These are phyloP conservation scores for Nesoenas mayeri DNA, from an alignment of 2,113 vertebrate genomes.

Conservation along the genomic window DNA sequence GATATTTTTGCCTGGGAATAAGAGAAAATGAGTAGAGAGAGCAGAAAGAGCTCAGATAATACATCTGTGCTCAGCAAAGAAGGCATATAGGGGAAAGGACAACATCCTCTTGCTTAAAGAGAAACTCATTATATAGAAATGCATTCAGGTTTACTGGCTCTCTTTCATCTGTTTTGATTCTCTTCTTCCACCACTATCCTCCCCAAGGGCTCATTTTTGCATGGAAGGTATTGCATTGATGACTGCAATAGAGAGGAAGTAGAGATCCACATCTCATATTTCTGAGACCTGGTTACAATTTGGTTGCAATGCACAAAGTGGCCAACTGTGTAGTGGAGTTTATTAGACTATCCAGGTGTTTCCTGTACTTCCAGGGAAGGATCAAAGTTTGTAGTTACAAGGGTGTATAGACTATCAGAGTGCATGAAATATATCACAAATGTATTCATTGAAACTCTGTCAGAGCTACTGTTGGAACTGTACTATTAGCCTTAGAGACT, in stretches of 20 bases:
- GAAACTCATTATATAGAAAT: constrained; percentile 7
- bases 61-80: neutral
- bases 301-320: constrained; percentile 52
- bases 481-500: constrained; percentile 67
- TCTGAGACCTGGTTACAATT: constrained; percentile 67
- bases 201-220: constrained; percentile 13
- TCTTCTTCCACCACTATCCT: neutral
- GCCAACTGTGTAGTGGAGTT: constrained; percentile 57
- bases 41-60: neutral
- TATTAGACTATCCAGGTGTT: constrained; percentile 69
- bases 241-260: constrained; percentile 39
- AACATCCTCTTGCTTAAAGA: constrained; percentile 39
- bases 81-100: neutral
- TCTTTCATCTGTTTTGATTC: constrained; percentile 44
- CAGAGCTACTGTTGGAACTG: constrained; percentile 70
- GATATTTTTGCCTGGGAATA: neutral
- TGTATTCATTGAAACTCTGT: constrained; percentile 66
- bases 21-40: neutral
- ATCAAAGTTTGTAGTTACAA: constrained; percentile 71
- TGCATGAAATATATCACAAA: constrained; percentile 67
- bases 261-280: constrained; percentile 54
- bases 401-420: constrained; percentile 55
- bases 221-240: neutral
- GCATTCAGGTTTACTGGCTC: neutral
- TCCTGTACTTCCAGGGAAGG: constrained; percentile 66